These are phyloP conservation scores for Peromyscus californicus DNA, from an alignment of 2,113 vertebrate species.

Conservation along the genomic window DNA sequence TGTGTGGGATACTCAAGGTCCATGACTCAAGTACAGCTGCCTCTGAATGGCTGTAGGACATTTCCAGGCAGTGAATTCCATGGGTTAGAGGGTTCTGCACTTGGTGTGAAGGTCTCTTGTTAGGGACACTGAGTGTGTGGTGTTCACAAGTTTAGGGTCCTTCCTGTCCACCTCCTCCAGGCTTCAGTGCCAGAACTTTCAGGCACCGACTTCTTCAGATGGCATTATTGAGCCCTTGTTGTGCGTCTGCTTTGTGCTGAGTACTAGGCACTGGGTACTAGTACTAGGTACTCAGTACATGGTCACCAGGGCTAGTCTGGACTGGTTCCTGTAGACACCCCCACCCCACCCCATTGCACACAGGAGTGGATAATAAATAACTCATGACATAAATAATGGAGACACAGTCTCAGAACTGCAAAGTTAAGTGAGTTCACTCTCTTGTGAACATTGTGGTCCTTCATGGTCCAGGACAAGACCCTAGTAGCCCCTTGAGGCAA, in stretches of 20 bases:
- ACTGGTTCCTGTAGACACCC: not conserved
- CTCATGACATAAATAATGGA: rapidly evolving
- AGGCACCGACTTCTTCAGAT: not conserved
- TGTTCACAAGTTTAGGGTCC: rapidly evolving
- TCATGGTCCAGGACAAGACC: not conserved
- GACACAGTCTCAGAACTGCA: not conserved
- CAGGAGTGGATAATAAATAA: not conserved
- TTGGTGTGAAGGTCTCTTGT: not conserved
- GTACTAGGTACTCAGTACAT: no score
- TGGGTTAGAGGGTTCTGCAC: not conserved
- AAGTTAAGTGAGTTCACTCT: not conserved
- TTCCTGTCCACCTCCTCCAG: not conserved
- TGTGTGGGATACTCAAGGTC: rapidly evolving
- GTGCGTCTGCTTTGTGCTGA: not conserved
- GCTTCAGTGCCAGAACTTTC: not conserved
- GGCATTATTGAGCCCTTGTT: not conserved
- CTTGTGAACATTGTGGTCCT: not conserved
- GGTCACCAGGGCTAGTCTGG: not conserved
- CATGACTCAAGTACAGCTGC: rapidly evolving
- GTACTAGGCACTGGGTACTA: not conserved
- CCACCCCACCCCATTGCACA: rapidly evolving
- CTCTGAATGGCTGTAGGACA: rapidly evolving
- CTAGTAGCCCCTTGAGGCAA: not conserved
- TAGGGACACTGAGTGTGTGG: not conserved
- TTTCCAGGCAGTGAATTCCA: not conserved